Conservation (phyloP, 2,888 invertebrate genomes). For the Allophyes oxyacanthae region DNA sequence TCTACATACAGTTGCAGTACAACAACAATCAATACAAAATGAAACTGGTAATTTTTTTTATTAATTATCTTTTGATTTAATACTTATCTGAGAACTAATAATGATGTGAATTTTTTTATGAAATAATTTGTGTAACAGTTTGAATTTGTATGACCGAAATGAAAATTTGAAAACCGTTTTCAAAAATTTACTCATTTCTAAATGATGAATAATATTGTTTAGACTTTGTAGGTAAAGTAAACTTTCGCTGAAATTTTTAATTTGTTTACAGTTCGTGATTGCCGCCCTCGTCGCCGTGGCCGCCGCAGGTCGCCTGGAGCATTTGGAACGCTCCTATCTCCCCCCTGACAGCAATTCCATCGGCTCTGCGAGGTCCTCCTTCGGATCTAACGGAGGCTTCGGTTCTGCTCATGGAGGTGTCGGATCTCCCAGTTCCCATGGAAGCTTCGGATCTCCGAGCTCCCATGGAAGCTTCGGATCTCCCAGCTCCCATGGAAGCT, state of each 20-base stretch:
- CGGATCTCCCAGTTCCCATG: constrained; percentile 3
- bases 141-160: no score
- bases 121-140: no score
- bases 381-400: constrained; percentile 37
- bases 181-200: no score
- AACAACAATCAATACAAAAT: constrained; percentile 65
- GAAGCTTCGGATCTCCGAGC: constrained; percentile 50
- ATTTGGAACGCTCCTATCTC: constrained; percentile 80
- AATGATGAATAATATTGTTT: no score
- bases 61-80: no score
- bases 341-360: constrained; percentile 65
- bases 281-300: constrained; percentile 76
- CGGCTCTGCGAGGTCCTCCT: constrained; percentile 10
- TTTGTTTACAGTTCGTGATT: constrained; percentile 79
- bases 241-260: no score
- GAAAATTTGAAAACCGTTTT: no score
- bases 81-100: no score
- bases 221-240: no score
- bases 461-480: constrained; percentile 30
- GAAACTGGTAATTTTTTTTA: constrained; percentile 81
- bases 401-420: constrained; percentile 14
- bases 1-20: constrained; percentile 50
- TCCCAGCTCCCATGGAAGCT: constrained; percentile 34
- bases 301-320: constrained; percentile 79
- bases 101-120: no score